Evolutionary conservation across 2,113 vertebrate genomes (phyloP).

Genomic region (Neodontobutis hainanensis): DNA sequence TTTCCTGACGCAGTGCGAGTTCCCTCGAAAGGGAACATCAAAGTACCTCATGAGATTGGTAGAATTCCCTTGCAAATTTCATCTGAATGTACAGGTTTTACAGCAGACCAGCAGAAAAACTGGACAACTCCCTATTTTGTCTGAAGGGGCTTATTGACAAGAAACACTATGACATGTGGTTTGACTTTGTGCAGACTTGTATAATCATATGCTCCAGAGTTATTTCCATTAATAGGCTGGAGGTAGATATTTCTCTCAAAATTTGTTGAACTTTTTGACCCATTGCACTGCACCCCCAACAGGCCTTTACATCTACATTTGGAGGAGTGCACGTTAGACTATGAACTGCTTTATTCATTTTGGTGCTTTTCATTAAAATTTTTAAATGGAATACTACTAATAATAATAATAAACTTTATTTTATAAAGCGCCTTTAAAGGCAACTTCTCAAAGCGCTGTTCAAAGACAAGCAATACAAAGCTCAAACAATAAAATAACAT

Average conservation of each 20-base stretch:
- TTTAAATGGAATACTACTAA: conserved; percentile 1
- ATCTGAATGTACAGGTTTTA: too few species aligned
- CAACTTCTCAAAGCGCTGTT: too few species aligned
- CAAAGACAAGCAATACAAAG: too few species aligned
- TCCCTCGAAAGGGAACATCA: too few species aligned
- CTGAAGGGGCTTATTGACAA: not conserved
- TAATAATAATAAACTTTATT: too few species aligned
- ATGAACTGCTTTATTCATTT: not conserved
- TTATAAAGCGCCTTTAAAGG: too few species aligned
- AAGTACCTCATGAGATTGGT: not conserved
- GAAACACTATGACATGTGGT: conserved; percentile 4
- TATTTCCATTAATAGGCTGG: not conserved
- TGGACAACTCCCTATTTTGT: not conserved
- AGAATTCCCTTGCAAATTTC: conserved; percentile 8
- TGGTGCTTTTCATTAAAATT: not conserved
- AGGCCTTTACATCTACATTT: conserved; percentile 4
- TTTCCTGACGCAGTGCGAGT: too few species aligned
- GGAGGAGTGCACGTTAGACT: not conserved
- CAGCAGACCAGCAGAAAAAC: too few species aligned
- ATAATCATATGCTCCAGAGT: conserved; percentile 2
- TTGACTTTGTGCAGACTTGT: conserved; percentile 7
- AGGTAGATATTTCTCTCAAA: too few species aligned
- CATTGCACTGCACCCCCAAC: conserved; percentile 2
- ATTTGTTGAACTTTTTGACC: too few species aligned
- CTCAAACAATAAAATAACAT: too few species aligned